Base-by-base conservation (phyloP, 2,888 invertebrate species). In the Eumerus sabulonum region DNA sequence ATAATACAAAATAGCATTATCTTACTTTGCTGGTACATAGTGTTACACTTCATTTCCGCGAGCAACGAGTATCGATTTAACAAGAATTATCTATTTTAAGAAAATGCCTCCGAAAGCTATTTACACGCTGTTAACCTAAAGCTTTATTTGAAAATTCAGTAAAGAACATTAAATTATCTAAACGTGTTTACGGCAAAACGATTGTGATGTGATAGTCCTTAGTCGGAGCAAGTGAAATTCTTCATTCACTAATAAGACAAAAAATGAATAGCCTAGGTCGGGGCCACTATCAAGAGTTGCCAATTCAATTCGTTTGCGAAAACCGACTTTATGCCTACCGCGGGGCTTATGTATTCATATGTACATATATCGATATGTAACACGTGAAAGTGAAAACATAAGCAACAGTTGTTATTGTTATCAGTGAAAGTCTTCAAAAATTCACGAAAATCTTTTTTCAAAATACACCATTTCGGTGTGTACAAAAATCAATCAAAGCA, bases 191-290 rank as follows among this genome's bases (percentile, higher is more conserved):
- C 16, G 4, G 5, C 18, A 17, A 17, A n/a, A n/a, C n/a, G n/a
- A n/a, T n/a, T n/a, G n/a, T n/a, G n/a, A n/a, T n/a, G n/a, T n/a
- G n/a, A n/a, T n/a, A n/a, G n/a, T n/a, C n/a, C n/a, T n/a, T n/a
- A n/a, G n/a, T n/a, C n/a, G n/a, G n/a, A n/a, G n/a, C n/a, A n/a
- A n/a, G n/a, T n/a, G n/a, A n/a, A n/a, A n/a, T n/a, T n/a, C n/a
- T n/a, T n/a, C n/a, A n/a, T n/a, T n/a, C n/a, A n/a, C n/a, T n/a
- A n/a, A n/a, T n/a, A n/a, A n/a, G n/a, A n/a, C n/a, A n/a, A n/a
- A n/a, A n/a, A n/a, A n/a, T n/a, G n/a, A 59, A 18, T 71, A 11
- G 36, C 71, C 54, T 71, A 71, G 63, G 71, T 71, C 63, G 62
- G 36, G 56, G 12, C 45, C 13, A 51, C 11, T 4, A 27, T 1